phyloP scores from a whole-genome alignment of 2,113 vertebrate species.

The Pelobates fuscus region DNA sequence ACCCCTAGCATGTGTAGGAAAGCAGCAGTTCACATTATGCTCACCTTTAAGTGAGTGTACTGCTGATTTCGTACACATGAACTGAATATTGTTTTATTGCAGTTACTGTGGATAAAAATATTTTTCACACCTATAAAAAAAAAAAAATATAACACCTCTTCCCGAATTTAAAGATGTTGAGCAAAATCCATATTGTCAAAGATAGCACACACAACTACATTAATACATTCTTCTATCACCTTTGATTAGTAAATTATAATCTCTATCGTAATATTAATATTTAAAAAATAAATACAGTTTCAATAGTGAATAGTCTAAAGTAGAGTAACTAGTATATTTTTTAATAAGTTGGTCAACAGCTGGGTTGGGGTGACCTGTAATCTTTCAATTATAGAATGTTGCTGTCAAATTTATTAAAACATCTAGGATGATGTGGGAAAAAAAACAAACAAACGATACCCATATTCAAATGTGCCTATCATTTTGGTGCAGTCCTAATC shows the following conservation, averaged over 20 bases:
- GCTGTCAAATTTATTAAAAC: not conserved
- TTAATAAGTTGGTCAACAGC: too few relatives aligned
- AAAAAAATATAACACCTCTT: not conserved
- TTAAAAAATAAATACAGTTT: too few relatives aligned
- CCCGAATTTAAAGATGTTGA: slow-evolving; percentile 28
- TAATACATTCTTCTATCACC: too few relatives aligned
- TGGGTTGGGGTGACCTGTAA: not conserved
- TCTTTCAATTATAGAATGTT: not conserved
- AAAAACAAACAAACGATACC: too few relatives aligned
- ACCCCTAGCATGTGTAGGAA: slow-evolving; percentile 21
- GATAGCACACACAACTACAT: too few relatives aligned
- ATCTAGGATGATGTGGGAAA: too few relatives aligned
- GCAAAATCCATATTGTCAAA: not conserved
- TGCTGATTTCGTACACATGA: slow-evolving; percentile 37
- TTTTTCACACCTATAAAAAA: slow-evolving; percentile 37
- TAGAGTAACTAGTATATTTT: too few relatives aligned
- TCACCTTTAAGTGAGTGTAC: slow-evolving; percentile 42
- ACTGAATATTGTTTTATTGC: slow-evolving; percentile 44
- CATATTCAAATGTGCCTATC: slow-evolving; percentile 12
- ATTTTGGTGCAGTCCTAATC: slow-evolving; percentile 16
- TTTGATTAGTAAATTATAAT: too few relatives aligned
- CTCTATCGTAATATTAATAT: too few relatives aligned
- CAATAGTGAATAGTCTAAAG: too few relatives aligned
- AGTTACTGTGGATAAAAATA: slow-evolving; percentile 31
- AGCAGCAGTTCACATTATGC: too few relatives aligned